Evolutionary conservation across 2,113 vertebrate genomes (phyloP).

Genomic region (Trachemys scripta): DNA sequence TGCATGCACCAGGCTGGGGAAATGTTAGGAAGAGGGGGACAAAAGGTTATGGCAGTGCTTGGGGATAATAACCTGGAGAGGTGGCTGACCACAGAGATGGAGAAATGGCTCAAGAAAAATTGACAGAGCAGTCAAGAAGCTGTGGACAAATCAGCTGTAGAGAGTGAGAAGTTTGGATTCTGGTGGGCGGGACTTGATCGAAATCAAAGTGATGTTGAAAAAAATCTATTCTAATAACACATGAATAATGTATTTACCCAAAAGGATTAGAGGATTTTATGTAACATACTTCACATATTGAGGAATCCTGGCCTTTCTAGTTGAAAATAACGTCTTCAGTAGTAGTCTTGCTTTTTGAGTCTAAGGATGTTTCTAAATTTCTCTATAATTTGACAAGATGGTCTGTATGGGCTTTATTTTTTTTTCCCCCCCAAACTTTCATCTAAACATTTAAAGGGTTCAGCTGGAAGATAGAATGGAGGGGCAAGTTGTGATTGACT

Average conservation of each 20-base stretch:
- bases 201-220: not conserved
- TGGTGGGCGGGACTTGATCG: not conserved
- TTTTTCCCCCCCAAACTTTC: not conserved
- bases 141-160: not conserved
- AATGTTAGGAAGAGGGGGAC: not conserved
- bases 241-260: not conserved
- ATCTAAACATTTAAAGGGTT: not conserved
- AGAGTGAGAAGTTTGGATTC: accelerated
- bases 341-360: not conserved
- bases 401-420: not conserved
- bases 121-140: accelerated
- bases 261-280: constrained; percentile 2
- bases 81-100: not conserved
- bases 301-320: not conserved
- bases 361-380: not conserved
- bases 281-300: not conserved
- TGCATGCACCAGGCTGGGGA: not conserved
- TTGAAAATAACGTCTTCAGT: not conserved
- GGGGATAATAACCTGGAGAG: not conserved
- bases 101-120: not conserved
- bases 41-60: not conserved
- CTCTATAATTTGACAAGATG: not conserved
- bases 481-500: not conserved
- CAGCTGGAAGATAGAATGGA: too few relatives aligned
- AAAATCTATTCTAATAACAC: not conserved